These are phyloP conservation scores for Cyanocitta stelleri DNA, from an alignment of 2,113 vertebrate genomes.

Conservation along the genomic window DNA sequence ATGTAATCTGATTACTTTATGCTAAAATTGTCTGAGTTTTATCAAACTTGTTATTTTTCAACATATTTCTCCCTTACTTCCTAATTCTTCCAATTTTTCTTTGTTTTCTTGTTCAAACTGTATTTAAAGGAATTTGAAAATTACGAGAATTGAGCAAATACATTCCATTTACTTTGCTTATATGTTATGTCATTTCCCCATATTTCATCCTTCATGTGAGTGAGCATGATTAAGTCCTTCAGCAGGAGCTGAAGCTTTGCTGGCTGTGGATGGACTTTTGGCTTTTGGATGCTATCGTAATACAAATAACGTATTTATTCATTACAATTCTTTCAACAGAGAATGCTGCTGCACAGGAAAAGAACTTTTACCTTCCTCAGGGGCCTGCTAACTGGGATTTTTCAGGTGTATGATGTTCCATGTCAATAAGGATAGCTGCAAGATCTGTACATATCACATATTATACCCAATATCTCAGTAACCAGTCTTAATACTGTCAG, in stretches of 20 bases:
- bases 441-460: neutral
- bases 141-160: neutral
- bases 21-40: neutral
- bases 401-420: neutral
- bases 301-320: neutral
- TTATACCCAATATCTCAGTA: neutral
- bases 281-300: fast-evolving
- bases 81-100: neutral
- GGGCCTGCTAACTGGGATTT: neutral
- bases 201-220: neutral
- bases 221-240: neutral
- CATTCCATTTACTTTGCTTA: neutral
- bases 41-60: neutral
- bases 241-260: neutral
- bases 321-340: neutral
- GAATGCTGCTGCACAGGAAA: neutral
- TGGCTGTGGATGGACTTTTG: neutral
- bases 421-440: neutral
- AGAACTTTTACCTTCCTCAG: neutral
- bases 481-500: neutral
- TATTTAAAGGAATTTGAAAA: neutral
- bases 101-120: neutral
- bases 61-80: neutral
- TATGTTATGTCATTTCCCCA: neutral
- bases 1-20: neutral